Conservation (phyloP, 92 coral and sea anemone species). For the Palythoa grandiflora region DNA sequence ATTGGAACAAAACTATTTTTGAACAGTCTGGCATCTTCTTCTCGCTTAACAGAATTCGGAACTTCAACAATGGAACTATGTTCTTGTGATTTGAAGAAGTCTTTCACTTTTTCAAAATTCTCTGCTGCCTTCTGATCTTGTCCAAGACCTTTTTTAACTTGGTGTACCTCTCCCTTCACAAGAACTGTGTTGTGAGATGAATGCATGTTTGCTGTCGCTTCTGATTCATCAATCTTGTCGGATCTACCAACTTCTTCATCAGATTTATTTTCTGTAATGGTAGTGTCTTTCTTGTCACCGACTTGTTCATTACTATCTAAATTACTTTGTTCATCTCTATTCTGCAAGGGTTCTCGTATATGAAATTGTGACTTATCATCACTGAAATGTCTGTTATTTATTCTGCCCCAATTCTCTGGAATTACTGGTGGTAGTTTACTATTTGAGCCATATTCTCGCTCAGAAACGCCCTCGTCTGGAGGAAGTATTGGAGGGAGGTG, state of each 20-base stretch:
- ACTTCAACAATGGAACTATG: conserved; percentile 97
- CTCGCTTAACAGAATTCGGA: conserved; percentile 91
- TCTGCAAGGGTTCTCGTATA: conserved; percentile 32
- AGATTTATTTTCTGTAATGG: background rate
- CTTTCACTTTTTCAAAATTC: conserved; percentile 90
- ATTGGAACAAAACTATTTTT: conserved; percentile 80
- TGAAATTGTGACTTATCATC: conserved; percentile 1
- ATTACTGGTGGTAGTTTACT: conserved; percentile 44
- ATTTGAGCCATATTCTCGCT: conserved; percentile 32
- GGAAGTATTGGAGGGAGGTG: conserved; percentile 27
- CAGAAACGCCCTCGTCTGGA: conserved; percentile 2
- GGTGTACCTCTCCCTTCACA: conserved; percentile 90
- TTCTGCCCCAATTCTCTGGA: conserved; percentile 59
- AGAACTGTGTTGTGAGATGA: conserved; percentile 73
- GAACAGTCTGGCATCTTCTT: conserved; percentile 72
- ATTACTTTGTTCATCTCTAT: conserved; percentile 15
- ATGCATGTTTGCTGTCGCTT: background rate
- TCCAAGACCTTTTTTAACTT: conserved; percentile 77
- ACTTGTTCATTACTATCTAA: conserved; percentile 40
- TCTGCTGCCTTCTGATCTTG: conserved; percentile 86
- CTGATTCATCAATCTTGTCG: conserved; percentile 17
- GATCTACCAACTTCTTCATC: conserved; percentile 20
- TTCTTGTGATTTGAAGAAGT: conserved; percentile 92
- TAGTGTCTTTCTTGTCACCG: background rate
- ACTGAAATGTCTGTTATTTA: conserved; percentile 50